A percentile compares a stretch with the other conserved stretches of the same genome.
Conservation (phyloP, 2,797 vertebrate genomes). For the Manis crassicaudata region DNA sequence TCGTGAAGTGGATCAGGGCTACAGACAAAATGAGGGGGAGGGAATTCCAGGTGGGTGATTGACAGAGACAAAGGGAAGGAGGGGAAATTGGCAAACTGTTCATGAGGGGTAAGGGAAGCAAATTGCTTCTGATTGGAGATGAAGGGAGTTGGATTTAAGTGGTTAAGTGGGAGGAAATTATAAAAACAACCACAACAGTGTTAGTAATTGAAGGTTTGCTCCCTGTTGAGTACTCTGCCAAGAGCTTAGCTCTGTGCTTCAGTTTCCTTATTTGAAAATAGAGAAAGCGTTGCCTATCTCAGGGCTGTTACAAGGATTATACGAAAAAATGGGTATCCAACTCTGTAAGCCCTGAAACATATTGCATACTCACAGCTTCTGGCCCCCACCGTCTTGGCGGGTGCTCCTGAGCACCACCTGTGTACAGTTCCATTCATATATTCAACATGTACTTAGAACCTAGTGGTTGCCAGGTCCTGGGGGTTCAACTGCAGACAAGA, state of each 20-base stretch:
- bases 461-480: not conserved
- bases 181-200: not conserved
- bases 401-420: not conserved
- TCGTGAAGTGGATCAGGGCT: not conserved
- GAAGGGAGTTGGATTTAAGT: not conserved
- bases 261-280: not conserved
- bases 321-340: not conserved
- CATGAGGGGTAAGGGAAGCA: accelerated
- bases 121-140: not conserved
- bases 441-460: not conserved
- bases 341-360: not conserved
- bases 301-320: not conserved
- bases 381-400: not conserved
- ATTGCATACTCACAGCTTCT: not conserved
- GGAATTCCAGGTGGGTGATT: not conserved
- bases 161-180: not conserved
- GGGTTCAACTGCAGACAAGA: not conserved
- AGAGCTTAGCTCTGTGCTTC: not conserved
- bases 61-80: not conserved
- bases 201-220: not conserved
- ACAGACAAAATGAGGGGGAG: not conserved
- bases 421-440: not conserved
- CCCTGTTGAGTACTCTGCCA: too few relatives aligned
- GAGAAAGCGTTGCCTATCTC: not conserved
- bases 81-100: not conserved